Evolutionary conservation across 1,140 invertebrate genomes (phyloP).

Genomic region (Melipona quadrifasciata): DNA sequence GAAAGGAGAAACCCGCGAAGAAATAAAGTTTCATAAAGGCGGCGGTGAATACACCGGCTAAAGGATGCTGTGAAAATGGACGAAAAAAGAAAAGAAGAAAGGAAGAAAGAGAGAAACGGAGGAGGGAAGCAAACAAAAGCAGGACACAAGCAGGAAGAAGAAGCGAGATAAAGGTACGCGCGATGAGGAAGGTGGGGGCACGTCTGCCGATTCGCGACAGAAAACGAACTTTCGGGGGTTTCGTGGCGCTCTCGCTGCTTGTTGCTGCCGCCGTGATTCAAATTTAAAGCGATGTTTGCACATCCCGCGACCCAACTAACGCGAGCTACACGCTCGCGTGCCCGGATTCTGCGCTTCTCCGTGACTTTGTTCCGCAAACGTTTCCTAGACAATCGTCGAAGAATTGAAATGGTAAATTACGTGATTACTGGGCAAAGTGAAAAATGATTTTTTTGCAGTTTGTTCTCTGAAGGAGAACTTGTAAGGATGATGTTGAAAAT

Average conservation of each 20-base stretch:
- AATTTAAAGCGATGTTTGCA: slow-evolving; percentile 27
- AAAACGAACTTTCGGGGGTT: not conserved
- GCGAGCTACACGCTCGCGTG: not conserved
- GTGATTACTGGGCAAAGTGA: not conserved
- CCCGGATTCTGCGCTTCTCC: not conserved
- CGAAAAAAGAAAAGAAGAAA: not conserved
- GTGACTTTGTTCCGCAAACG: too few relatives aligned
- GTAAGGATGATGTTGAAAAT: too few relatives aligned
- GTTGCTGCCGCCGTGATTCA: slow-evolving; percentile 13
- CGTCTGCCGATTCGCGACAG: slow-evolving; percentile 12
- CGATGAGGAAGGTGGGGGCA: not conserved
- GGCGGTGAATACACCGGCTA: not conserved
- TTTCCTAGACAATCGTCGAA: not conserved
- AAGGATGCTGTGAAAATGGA: slow-evolving; percentile 1
- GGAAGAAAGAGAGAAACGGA: not conserved
- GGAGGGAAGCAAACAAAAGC: not conserved
- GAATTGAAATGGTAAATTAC: not conserved
- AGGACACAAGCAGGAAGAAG: not conserved
- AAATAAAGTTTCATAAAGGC: not conserved
- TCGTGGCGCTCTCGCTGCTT: not conserved
- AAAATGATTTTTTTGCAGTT: too few relatives aligned
- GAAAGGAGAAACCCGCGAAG: not conserved
- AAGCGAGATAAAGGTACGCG: not conserved
- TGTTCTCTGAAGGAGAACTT: too few relatives aligned
- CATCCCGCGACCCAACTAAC: slow-evolving; percentile 8